These are phyloP conservation scores for Pachyrhynchus sulphureomaculatus DNA, from an alignment of 1,140 invertebrate species.

Conservation along the genomic window DNA sequence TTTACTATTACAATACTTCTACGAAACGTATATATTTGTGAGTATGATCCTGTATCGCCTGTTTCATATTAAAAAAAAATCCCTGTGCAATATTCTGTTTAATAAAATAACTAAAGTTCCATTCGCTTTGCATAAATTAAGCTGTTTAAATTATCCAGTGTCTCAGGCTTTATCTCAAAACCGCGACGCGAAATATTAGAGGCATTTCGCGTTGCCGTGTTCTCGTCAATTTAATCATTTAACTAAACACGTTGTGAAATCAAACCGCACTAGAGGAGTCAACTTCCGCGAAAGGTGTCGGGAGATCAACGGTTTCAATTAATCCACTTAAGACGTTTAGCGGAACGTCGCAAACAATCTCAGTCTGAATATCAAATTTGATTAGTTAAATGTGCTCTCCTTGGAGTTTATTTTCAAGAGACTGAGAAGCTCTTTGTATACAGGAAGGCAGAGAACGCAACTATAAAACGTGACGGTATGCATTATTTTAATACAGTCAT, in stretches of 20 bases:
- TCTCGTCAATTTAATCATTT: constrained; percentile 24
- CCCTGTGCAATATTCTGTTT: no score
- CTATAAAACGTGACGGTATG: no score
- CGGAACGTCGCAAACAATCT: constrained; percentile 30
- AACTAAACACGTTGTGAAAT: constrained; percentile 25
- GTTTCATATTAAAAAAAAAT: no score
- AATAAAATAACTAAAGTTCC: no score
- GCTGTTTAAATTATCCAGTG: constrained; percentile 11
- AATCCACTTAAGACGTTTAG: constrained; percentile 29
- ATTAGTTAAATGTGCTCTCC: not conserved
- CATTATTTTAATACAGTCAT: no score
- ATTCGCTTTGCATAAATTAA: not conserved
- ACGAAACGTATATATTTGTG: no score
- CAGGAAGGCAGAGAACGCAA: no score
- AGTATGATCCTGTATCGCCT: no score
- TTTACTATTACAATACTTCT: constrained; percentile 31
- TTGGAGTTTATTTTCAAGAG: not conserved
- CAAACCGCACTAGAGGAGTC: constrained; percentile 25
- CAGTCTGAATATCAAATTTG: constrained; percentile 13
- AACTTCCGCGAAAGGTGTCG: constrained; percentile 22
- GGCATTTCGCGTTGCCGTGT: constrained; percentile 10
- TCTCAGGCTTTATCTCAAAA: constrained; percentile 5
- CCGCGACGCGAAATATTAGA: constrained; percentile 13
- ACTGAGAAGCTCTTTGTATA: no score
- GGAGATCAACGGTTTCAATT: constrained; percentile 27